These are phyloP conservation scores for Cladopsammia gracilis DNA, from an alignment of 64 coral and sea anemone genomes.

Conservation along the genomic window DNA sequence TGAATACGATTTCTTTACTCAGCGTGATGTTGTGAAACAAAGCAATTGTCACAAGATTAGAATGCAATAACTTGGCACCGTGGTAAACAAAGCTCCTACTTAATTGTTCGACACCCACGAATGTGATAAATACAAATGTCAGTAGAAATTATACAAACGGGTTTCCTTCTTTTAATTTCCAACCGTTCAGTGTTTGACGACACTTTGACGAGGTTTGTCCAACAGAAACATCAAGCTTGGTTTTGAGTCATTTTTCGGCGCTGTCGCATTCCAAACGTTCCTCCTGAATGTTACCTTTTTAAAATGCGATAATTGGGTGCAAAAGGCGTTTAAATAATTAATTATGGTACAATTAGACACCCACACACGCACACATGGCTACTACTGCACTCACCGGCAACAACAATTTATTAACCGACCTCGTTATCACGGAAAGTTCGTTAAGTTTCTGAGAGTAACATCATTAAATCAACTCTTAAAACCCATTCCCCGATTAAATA, in stretches of 20 bases:
- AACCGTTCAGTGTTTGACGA: neutral
- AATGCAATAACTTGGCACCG: neutral
- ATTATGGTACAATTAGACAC: neutral
- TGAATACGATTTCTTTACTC: conserved; percentile 10
- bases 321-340: conserved; percentile 3
- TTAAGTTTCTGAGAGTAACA: too few relatives aligned
- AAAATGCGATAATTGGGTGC: conserved; percentile 26
- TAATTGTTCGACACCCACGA: neutral
- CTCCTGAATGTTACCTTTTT: neutral
- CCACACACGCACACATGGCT: neutral
- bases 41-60: neutral
- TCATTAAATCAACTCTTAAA: too few relatives aligned
- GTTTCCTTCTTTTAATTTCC: neutral
- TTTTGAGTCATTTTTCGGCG: neutral
- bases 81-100: neutral
- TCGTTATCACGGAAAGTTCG: too few relatives aligned
- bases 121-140: conserved; percentile 8
- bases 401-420: too few relatives aligned
- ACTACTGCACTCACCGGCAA: too few relatives aligned
- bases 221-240: neutral
- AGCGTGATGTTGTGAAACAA: conserved; percentile 6
- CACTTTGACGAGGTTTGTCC: neutral
- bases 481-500: too few relatives aligned
- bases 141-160: neutral
- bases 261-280: neutral